Conservation (phyloP, 1,140 invertebrate genomes). For the Doryteuthis pealeii region DNA sequence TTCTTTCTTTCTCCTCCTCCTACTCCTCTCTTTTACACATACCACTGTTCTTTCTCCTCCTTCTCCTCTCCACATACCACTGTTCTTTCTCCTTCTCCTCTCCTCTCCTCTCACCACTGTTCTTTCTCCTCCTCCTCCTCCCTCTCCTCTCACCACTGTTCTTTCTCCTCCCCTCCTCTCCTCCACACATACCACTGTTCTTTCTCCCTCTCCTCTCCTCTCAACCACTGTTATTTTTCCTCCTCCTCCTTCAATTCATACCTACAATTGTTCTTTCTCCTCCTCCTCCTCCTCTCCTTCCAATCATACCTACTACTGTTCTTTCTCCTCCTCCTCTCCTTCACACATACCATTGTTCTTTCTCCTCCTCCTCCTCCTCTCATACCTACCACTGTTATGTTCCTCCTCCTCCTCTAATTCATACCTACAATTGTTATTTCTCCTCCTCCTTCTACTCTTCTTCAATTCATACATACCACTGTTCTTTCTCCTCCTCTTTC, state of each 20-base stretch:
- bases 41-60: background rate
- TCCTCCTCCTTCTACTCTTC: no score
- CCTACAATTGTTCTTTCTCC: background rate
- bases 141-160: background rate
- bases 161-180: background rate
- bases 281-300: background rate
- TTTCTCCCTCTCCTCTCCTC: background rate
- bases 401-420: background rate
- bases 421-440: no score
- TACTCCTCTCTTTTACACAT: background rate
- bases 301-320: background rate
- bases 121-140: background rate
- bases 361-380: no score
- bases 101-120: background rate
- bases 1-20: background rate
- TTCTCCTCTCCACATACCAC: no score
- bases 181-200: background rate
- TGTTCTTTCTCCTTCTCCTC: background rate
- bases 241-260: background rate
- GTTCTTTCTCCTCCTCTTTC: no score
- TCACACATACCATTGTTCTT: no score
- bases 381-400: background rate
- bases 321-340: no score
- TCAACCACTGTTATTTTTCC: background rate
- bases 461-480: no score